These are phyloP conservation scores for Bostrychus sinensis DNA, from an alignment of 2,113 vertebrate genomes.

Conservation along the genomic window DNA sequence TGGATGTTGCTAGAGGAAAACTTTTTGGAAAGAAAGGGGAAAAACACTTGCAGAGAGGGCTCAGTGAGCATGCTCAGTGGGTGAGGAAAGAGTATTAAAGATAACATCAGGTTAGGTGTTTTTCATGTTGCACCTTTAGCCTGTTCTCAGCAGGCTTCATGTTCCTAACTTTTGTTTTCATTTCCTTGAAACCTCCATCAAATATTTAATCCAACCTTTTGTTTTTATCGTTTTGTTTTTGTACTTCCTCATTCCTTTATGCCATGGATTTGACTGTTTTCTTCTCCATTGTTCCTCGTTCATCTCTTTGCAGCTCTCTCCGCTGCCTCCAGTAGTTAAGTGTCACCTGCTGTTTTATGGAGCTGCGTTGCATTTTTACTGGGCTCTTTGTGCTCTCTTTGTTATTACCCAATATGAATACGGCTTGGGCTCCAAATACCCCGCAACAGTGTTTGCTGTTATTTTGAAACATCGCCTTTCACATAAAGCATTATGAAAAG, in stretches of 20 bases:
- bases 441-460: neutral
- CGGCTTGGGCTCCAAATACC: neutral
- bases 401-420: constrained; percentile 15
- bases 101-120: neutral
- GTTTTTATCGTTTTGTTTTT: constrained; percentile 17
- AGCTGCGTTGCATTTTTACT: constrained; percentile 23
- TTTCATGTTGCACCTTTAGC: neutral
- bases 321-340: constrained; percentile 9
- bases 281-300: constrained; percentile 8
- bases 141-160: neutral
- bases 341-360: constrained; percentile 40
- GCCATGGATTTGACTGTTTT: constrained; percentile 1
- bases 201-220: neutral
- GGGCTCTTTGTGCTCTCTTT: constrained; percentile 24
- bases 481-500: constrained; percentile 2
- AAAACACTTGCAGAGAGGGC: neutral
- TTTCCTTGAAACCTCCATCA: neutral
- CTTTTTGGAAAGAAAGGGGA: neutral
- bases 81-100: neutral
- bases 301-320: neutral
- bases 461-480: constrained; percentile 5
- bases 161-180: neutral
- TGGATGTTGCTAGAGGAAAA: neutral
- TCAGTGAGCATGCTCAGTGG: neutral
- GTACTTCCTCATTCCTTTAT: neutral